phyloP scores from a whole-genome alignment of 2,113 vertebrate genomes.

The Alethe diademata region DNA sequence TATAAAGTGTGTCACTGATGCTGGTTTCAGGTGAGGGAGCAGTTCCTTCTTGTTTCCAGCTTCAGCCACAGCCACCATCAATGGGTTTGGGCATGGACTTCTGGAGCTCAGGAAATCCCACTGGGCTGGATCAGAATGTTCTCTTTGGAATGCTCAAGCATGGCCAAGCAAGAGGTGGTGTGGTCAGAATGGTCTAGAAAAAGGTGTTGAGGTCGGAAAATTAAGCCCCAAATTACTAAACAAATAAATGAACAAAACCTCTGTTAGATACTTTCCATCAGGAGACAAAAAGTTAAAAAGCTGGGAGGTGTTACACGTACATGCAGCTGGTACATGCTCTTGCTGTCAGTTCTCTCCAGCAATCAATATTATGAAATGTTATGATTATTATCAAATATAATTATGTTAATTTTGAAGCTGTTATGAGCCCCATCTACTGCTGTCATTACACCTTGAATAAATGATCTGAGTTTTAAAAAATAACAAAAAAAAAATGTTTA shows the following conservation, averaged over 20 bases:
- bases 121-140: neutral
- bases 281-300: conserved; percentile 33
- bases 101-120: neutral
- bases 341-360: conserved; percentile 41
- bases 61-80: neutral
- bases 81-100: neutral
- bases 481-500: neutral
- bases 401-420: conserved; percentile 67
- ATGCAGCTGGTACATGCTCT: conserved; percentile 47
- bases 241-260: neutral
- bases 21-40: neutral
- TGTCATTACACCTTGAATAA: conserved; percentile 8
- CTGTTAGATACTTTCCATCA: neutral
- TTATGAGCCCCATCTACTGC: conserved; percentile 34
- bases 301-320: conserved; percentile 17
- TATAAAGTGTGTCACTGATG: neutral
- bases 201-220: neutral
- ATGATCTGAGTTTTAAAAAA: conserved; percentile 16
- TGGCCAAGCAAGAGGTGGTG: neutral
- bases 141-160: neutral
- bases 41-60: neutral
- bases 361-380: conserved; percentile 71
- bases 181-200: neutral
- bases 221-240: neutral
- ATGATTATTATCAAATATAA: conserved; percentile 67